Evolutionary conservation across 1,140 invertebrate genomes (phyloP).

Genomic region (Eupeodes corollae): DNA sequence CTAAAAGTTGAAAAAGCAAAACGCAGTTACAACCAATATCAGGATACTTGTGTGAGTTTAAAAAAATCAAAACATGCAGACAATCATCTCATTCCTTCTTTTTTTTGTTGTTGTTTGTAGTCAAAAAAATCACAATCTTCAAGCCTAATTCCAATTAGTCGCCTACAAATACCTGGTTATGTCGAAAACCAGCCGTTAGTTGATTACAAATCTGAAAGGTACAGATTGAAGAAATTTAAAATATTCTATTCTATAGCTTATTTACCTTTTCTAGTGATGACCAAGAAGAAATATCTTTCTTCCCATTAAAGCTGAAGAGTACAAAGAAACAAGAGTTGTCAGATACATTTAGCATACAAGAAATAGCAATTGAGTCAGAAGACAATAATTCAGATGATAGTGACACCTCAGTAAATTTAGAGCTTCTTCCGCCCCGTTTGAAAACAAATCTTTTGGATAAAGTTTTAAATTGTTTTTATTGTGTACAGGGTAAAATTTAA

Average conservation of each 20-base stretch:
- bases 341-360: conserved; percentile 37
- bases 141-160: conserved; percentile 32
- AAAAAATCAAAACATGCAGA: no score
- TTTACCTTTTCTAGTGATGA: conserved; percentile 19
- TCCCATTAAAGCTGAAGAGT: conserved; percentile 27
- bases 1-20: conserved; percentile 36
- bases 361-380: conserved; percentile 33
- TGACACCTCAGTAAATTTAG: conserved; percentile 31
- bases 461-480: conserved; percentile 27
- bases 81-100: no score
- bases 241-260: neutral
- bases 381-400: conserved; percentile 33
- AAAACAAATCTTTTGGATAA: conserved; percentile 29
- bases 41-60: conserved; percentile 23
- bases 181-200: conserved; percentile 31
- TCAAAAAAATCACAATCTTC: conserved; percentile 30
- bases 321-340: conserved; percentile 26
- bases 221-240: neutral
- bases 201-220: conserved; percentile 32
- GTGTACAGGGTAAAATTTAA: conserved; percentile 2
- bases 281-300: conserved; percentile 32
- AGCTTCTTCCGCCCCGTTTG: conserved; percentile 26
- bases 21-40: conserved; percentile 31
- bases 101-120: conserved; percentile 9
- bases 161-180: conserved; percentile 30